phyloP scores from a whole-genome alignment of 2,797 vertebrate species.

The Sternarchorhynchus goeldii region DNA sequence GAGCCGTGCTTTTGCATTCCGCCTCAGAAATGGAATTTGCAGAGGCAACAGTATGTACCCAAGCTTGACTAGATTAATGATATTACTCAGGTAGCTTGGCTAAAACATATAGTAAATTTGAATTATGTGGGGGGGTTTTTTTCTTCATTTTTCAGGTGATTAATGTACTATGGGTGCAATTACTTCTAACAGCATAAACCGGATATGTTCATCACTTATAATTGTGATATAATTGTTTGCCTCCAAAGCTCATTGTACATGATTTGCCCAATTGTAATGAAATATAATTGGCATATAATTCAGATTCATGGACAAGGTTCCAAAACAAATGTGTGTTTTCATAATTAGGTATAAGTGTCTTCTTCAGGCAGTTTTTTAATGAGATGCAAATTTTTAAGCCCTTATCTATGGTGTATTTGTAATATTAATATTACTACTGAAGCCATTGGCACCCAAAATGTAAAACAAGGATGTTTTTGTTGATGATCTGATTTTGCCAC shows the following conservation, averaged over 20 bases:
- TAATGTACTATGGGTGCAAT: constrained; percentile 24
- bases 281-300: constrained; percentile 18
- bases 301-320: constrained; percentile 6
- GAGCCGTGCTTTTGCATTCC: too few species aligned
- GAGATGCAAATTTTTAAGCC: constrained; percentile 3
- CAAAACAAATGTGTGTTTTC: constrained; percentile 33
- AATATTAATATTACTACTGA: neutral
- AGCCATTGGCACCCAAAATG: neutral
- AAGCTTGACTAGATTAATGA: neutral
- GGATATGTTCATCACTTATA: constrained; percentile 19
- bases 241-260: constrained; percentile 2
- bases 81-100: neutral
- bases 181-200: constrained; percentile 32
- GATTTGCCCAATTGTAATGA: constrained; percentile 31
- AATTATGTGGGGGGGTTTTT: neutral
- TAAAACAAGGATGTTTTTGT: neutral
- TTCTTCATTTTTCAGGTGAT: constrained; percentile 18
- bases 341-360: constrained; percentile 6
- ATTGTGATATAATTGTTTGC: constrained; percentile 31
- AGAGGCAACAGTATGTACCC: too few species aligned
- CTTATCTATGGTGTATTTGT: neutral
- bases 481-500: neutral
- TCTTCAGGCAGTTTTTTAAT: constrained; percentile 9
- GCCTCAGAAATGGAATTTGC: too few species aligned
- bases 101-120: neutral